phyloP scores from a whole-genome alignment of 2,888 invertebrate genomes.

The Polymixis flavicincta region DNA sequence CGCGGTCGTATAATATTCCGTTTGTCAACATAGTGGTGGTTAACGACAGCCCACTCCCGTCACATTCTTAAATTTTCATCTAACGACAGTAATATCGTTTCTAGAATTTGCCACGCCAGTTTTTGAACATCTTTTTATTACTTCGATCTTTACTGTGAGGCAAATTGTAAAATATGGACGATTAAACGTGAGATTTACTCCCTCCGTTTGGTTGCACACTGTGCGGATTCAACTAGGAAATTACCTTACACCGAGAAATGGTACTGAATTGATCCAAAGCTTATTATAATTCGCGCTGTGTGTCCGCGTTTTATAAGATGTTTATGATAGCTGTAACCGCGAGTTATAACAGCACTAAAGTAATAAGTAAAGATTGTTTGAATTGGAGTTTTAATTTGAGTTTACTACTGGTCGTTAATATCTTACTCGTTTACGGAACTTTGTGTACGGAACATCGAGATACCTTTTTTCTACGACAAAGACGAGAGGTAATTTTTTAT shows the following conservation, averaged over 20 bases:
- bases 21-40: conserved; percentile 37
- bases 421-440: conserved; percentile 3
- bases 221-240: conserved; percentile 73
- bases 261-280: conserved; percentile 78
- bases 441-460: conserved; percentile 11
- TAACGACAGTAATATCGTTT: conserved; percentile 73
- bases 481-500: not conserved
- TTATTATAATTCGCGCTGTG: conserved; percentile 81
- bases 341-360: conserved; percentile 72
- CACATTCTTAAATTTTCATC: conserved; percentile 78
- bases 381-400: conserved; percentile 34
- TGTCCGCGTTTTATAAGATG: conserved; percentile 76
- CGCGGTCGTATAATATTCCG: conserved; percentile 21
- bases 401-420: conserved; percentile 25
- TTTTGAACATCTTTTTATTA: conserved; percentile 73
- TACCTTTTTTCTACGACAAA: not conserved
- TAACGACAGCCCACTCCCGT: conserved; percentile 24
- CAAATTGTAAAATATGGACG: conserved; percentile 85
- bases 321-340: conserved; percentile 76
- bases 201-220: conserved; percentile 67
- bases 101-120: conserved; percentile 71
- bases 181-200: conserved; percentile 82
- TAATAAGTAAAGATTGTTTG: conserved; percentile 55
- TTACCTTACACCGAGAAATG: conserved; percentile 78
- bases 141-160: conserved; percentile 71